Evolutionary conservation across 2,888 invertebrate species (phyloP).

Genomic region (Eulithis prunata): DNA sequence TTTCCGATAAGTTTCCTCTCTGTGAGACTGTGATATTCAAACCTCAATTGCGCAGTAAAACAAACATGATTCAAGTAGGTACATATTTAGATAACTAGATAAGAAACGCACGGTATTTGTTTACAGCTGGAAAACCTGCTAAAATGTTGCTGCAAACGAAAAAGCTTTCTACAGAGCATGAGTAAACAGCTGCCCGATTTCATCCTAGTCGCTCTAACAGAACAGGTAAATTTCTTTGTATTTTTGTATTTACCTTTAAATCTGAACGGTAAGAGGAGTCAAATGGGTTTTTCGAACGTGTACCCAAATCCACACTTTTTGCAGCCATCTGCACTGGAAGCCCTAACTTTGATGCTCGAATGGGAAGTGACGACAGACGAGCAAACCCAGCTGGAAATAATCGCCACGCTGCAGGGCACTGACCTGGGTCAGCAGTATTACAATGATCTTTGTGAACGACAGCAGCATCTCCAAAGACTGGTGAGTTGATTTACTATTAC

Average conservation of each 20-base stretch:
- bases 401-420: constrained; percentile 90
- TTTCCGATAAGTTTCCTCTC: too few relatives aligned
- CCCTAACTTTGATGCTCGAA: constrained; percentile 90
- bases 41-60: too few relatives aligned
- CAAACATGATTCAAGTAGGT: not conserved
- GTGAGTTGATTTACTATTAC: constrained; percentile 66
- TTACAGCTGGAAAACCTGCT: constrained; percentile 84
- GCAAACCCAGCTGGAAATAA: constrained; percentile 87
- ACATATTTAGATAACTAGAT: not conserved
- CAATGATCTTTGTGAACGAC: constrained; percentile 88
- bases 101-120: constrained; percentile 9
- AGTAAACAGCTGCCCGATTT: constrained; percentile 89
- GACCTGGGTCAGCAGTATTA: constrained; percentile 87
- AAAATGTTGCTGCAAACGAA: constrained; percentile 89
- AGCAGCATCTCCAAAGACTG: constrained; percentile 89
- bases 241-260: too few relatives aligned
- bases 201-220: constrained; percentile 88
- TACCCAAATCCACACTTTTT: not conserved
- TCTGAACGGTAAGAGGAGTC: too few relatives aligned
- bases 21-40: too few relatives aligned
- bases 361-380: constrained; percentile 86
- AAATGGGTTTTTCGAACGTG: not conserved
- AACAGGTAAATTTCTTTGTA: constrained; percentile 75
- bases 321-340: constrained; percentile 86
- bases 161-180: constrained; percentile 88